Conservation (phyloP, 2,797 vertebrate genomes). For the Paramormyrops hopkinsi region DNA sequence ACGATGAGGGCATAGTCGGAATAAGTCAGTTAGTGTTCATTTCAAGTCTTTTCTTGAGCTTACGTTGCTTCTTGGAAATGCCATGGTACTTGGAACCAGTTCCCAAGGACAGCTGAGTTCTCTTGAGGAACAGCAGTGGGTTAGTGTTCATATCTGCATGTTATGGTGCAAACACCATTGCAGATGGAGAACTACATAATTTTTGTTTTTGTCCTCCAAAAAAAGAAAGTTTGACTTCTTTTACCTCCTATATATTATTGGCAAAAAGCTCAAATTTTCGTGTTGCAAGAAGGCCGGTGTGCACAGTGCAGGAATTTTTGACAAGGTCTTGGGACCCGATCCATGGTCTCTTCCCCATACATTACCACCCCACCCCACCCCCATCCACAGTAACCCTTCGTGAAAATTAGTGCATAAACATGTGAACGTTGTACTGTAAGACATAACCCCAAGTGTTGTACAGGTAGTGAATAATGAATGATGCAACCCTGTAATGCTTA, state of each 20-base stretch:
- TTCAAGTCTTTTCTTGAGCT: neutral
- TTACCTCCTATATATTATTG: neutral
- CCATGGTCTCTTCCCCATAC: constrained; percentile 26
- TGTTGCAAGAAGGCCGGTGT: neutral
- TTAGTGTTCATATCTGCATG: neutral
- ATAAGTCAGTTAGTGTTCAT: neutral
- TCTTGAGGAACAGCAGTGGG: neutral
- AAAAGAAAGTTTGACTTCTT: neutral
- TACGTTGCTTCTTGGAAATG: neutral
- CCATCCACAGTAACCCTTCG: constrained; percentile 54
- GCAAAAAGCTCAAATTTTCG: neutral
- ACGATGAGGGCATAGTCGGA: neutral
- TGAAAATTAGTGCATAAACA: constrained; percentile 61
- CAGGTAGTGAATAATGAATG: constrained; percentile 48
- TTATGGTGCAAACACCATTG: neutral
- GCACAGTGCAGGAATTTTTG: constrained; percentile 45
- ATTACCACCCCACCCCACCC: neutral
- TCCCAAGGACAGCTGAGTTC: neutral
- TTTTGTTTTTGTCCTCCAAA: neutral
- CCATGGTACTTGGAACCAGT: neutral
- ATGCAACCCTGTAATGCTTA: constrained; percentile 42
- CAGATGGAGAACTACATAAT: neutral
- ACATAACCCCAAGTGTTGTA: constrained; percentile 60
- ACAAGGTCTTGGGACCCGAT: constrained; percentile 35
- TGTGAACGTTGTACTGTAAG: constrained; percentile 62